Conservation (phyloP, 2,113 vertebrate species). For the Phyllopteryx taeniolatus region DNA sequence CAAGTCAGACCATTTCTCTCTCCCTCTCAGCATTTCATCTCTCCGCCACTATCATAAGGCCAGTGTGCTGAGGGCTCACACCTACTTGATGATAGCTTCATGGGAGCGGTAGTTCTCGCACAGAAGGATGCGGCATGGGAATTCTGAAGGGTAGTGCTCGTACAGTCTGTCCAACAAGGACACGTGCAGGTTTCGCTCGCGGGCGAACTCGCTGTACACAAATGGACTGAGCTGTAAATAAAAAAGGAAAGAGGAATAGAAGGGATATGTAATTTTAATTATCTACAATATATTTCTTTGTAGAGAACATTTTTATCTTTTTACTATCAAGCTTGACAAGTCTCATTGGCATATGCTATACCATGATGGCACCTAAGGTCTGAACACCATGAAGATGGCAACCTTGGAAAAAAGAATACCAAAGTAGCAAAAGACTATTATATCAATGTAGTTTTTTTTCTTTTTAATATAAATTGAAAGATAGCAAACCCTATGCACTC, state of each 20-base stretch:
- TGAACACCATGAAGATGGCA: background rate
- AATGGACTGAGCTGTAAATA: slow-evolving; percentile 94
- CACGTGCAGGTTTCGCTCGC: slow-evolving; percentile 95
- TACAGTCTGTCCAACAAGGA: slow-evolving; percentile 95
- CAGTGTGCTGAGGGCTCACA: slow-evolving; percentile 70
- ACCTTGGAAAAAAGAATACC: background rate
- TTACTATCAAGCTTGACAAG: background rate
- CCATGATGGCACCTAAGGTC: background rate
- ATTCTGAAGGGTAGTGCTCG: slow-evolving; percentile 95
- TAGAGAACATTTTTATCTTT: background rate
- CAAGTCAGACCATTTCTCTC: background rate
- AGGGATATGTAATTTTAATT: slow-evolving; percentile 5
- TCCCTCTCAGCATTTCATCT: background rate
- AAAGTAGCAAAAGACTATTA: background rate
- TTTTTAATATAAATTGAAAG: background rate
- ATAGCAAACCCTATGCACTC: background rate
- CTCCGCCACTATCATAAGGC: slow-evolving; percentile 28
- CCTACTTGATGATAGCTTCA: slow-evolving; percentile 99
- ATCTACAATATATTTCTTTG: background rate
- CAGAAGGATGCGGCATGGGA: slow-evolving; percentile 96
- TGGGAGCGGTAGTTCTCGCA: slow-evolving; percentile 99
- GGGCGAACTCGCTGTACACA: slow-evolving; percentile 98
- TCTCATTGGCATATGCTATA: background rate
- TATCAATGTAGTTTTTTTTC: background rate
- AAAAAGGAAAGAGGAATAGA: background rate